Conservation (phyloP, 2,797 vertebrate species). For the Lagocephalus sceleratus region DNA sequence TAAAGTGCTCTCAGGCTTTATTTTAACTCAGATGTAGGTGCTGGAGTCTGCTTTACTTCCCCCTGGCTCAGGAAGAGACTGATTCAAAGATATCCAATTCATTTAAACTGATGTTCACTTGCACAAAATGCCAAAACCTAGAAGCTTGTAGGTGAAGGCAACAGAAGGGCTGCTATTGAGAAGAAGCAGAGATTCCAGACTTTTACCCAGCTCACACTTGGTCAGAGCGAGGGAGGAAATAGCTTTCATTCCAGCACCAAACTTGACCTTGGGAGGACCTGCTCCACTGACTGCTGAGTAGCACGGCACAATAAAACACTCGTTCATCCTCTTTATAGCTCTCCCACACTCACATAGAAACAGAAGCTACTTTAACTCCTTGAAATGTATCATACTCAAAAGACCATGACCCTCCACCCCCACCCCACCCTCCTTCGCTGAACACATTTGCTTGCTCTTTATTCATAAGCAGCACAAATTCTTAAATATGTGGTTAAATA, state of each 20-base stretch:
- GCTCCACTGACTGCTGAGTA: slow-evolving; percentile 44
- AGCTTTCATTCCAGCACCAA: slow-evolving; percentile 65
- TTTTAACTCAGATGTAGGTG: slow-evolving; percentile 16
- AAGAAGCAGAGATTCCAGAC: slow-evolving; percentile 39
- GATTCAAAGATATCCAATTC: background rate
- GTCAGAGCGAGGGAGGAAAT: slow-evolving; percentile 64
- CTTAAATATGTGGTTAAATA: slow-evolving; percentile 12
- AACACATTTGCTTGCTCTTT: no score
- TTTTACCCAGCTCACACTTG: slow-evolving; percentile 43
- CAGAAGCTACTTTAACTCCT: background rate
- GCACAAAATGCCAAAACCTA: slow-evolving; percentile 4
- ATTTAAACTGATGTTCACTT: slow-evolving; percentile 9
- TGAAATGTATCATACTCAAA: slow-evolving; percentile 16
- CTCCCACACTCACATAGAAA: slow-evolving; percentile 6
- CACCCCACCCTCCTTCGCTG: no score
- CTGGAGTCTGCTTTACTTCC: slow-evolving; percentile 5
- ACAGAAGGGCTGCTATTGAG: slow-evolving; percentile 18
- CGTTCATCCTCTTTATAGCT: slow-evolving; percentile 19
- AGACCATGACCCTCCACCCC: slow-evolving; percentile 7
- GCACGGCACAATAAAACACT: slow-evolving; percentile 40
- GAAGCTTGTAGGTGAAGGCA: slow-evolving; percentile 1
- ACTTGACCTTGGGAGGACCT: slow-evolving; percentile 66
- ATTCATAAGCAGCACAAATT: no score
- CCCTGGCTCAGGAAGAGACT: background rate
- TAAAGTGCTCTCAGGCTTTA: slow-evolving; percentile 14